Base-by-base conservation (phyloP, 1,140 invertebrate genomes). In the Sinonovacula constricta region DNA sequence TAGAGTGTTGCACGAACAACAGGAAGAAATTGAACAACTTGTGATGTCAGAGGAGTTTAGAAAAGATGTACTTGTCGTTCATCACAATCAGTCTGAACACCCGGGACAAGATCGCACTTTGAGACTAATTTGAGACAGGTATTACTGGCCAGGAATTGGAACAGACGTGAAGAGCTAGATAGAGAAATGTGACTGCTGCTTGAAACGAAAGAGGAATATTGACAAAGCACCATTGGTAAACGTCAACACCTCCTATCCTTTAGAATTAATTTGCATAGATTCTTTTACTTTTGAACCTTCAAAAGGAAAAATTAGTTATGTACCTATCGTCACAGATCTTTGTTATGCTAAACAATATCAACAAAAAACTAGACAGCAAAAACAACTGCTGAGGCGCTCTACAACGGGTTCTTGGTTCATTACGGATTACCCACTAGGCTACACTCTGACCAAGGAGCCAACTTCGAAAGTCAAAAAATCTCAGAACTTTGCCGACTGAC, bases 361-460 rank as follows among this genome's bases (percentile, higher is more conserved):
- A 57, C 54, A 12, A 57, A 63, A 14, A 63, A 63, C 31, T 31
- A 63, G 12, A 33, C 31, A 63, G 24, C 31, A 14, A 63, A 14
- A 10, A 63, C 60, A 63, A 63, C 60, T 63, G 60, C 54, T 22
- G 54, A 57, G n/a, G n/a, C n/a, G n/a, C n/a, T n/a, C n/a, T n/a
- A n/a, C n/a, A n/a, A n/a, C n/a, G n/a, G n/a, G n/a, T 63, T 30
- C 33, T 5, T 26, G 14, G 24, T 33, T 14, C 60, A 63, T 63
- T 66, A 14, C 22, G 34, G 63, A 5, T 33, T 66, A 22, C 49
- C 66, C 24, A 51, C 5, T 18, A 26, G 66, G 31, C n/a, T 68
- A 4, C 66, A 68, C 28, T 68, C 66, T n/a, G 66, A 68, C 49
- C 66, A 68, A 30, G 66, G 66, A 18, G 66, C 66, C 12, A 68